Conservation (phyloP, 2,888 invertebrate species). For the Chalcosyrphus nemorum region DNA sequence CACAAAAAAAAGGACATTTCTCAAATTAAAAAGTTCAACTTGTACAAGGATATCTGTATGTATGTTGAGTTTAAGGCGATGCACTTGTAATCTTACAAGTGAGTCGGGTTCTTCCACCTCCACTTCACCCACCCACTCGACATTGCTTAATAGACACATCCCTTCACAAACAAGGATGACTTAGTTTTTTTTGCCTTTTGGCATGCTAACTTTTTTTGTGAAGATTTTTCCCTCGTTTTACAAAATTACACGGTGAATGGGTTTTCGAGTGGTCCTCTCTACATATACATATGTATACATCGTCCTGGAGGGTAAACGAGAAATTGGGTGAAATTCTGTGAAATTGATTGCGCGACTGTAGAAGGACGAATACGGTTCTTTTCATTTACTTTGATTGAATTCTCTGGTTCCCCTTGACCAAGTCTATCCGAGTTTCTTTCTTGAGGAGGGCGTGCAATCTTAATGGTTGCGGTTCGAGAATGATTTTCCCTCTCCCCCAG, state of each 20-base stretch:
- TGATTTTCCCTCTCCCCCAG: not conserved
- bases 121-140: not conserved
- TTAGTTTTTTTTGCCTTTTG: slow-evolving; percentile 27
- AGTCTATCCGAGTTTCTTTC: not conserved
- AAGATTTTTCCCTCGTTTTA: slow-evolving; percentile 35
- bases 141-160: slow-evolving; percentile 35
- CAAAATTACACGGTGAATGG: slow-evolving; percentile 53
- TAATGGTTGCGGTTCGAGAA: slow-evolving; percentile 18
- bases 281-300: not conserved
- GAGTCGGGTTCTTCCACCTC: slow-evolving; percentile 5
- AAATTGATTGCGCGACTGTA: slow-evolving; percentile 33
- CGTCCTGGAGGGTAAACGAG: slow-evolving; percentile 7
- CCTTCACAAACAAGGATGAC: slow-evolving; percentile 10
- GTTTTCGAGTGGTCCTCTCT: slow-evolving; percentile 34
- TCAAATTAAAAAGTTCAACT: slow-evolving; percentile 61
- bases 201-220: slow-evolving; percentile 33
- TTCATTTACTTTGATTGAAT: slow-evolving; percentile 54
- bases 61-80: slow-evolving; percentile 20
- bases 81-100: slow-evolving; percentile 52
- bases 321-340: slow-evolving; percentile 50
- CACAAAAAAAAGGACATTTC: slow-evolving; percentile 54
- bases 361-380: slow-evolving; percentile 23
- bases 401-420: slow-evolving; percentile 20
- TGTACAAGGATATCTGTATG: not conserved
- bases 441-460: slow-evolving; percentile 28